Evolutionary conservation across 2,797 vertebrate species (phyloP).

Genomic region (Balearica regulorum): DNA sequence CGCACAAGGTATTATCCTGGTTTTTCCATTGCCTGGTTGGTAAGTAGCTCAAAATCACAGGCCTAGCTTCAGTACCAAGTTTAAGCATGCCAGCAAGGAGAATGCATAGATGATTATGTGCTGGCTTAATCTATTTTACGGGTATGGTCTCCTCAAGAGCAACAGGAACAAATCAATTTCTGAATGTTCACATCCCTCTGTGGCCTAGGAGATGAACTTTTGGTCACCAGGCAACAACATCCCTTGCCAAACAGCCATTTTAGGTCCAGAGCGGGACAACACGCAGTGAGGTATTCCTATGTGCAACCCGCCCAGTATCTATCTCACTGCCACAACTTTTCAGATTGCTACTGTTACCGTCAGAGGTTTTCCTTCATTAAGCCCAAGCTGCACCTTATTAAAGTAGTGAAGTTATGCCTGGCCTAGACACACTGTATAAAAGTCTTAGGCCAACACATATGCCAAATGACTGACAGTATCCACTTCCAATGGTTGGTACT

Average conservation of each 20-base stretch:
- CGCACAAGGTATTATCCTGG: neutral
- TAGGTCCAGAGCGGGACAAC: slow-evolving; percentile 54
- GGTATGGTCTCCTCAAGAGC: slow-evolving; percentile 39
- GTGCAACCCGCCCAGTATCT: neutral
- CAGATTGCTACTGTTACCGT: neutral
- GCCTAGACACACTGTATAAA: neutral
- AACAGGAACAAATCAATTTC: slow-evolving; percentile 57
- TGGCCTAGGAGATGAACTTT: slow-evolving; percentile 67
- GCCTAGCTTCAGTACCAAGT: slow-evolving; percentile 1
- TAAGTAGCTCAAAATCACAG: slow-evolving; percentile 31
- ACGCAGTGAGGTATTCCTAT: neutral
- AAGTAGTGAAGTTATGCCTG: neutral
- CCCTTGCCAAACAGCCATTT: slow-evolving; percentile 74
- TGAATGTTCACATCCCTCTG: slow-evolving; percentile 66
- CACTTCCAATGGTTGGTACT: neutral
- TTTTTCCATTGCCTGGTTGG: slow-evolving; percentile 2
- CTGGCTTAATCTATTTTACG: slow-evolving; percentile 46
- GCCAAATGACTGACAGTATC: neutral
- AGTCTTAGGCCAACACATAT: neutral
- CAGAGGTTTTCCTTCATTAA: neutral
- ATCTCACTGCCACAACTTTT: slow-evolving; percentile 3
- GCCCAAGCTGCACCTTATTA: neutral
- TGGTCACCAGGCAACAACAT: slow-evolving; percentile 77
- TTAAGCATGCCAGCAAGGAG: slow-evolving; percentile 29
- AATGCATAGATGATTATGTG: slow-evolving; percentile 19